Evolutionary conservation across 1,140 invertebrate species (phyloP).

Genomic region (Phthorimaea operculella): DNA sequence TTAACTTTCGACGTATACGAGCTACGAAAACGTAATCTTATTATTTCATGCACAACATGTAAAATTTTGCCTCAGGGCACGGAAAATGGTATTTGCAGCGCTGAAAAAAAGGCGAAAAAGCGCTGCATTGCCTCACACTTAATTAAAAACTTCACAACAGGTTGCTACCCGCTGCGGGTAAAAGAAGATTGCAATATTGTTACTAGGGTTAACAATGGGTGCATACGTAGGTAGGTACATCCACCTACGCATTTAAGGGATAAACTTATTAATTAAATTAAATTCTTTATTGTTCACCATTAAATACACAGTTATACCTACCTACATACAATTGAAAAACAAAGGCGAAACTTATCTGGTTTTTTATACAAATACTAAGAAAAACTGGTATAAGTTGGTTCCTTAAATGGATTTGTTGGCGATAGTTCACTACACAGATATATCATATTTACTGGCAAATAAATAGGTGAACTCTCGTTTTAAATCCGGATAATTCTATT

Average conservation of each 20-base stretch:
- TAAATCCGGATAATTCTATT: too few relatives aligned
- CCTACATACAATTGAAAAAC: too few relatives aligned
- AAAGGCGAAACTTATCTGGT: too few relatives aligned
- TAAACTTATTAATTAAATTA: too few relatives aligned
- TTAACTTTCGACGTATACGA: not conserved
- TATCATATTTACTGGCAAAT: too few relatives aligned
- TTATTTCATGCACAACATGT: conserved; percentile 1
- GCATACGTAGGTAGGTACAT: not conserved
- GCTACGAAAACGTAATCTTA: not conserved
- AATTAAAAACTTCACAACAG: conserved; percentile 7
- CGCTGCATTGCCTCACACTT: not conserved
- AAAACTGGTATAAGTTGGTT: too few relatives aligned
- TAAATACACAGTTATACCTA: too few relatives aligned
- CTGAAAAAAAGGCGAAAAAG: not conserved
- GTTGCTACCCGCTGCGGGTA: conserved; percentile 3
- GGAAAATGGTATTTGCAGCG: not conserved
- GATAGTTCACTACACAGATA: too few relatives aligned
- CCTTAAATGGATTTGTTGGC: too few relatives aligned
- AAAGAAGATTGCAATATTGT: conserved; percentile 5
- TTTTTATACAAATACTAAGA: too few relatives aligned
- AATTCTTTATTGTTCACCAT: too few relatives aligned
- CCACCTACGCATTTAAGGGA: not conserved
- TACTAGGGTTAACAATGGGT: not conserved
- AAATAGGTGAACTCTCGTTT: too few relatives aligned
- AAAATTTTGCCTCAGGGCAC: not conserved